phyloP scores from a whole-genome alignment of 2,888 invertebrate genomes.

The Erebia epiphron region DNA sequence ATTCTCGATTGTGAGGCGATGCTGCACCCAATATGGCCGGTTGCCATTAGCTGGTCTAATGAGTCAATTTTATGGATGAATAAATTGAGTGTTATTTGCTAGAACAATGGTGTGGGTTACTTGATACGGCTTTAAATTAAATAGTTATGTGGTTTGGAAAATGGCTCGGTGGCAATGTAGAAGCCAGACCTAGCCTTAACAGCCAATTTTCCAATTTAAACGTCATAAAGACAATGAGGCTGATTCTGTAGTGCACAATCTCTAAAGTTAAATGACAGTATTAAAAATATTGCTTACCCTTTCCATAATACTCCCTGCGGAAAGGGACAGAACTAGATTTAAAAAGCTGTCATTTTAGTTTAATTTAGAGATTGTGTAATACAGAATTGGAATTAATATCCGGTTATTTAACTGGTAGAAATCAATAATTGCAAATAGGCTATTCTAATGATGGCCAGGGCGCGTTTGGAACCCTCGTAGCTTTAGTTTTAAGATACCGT shows the following conservation, averaged over 20 bases:
- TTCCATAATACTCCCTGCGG: too few relatives aligned
- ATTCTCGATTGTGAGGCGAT: slow-evolving; percentile 23
- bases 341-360: too few relatives aligned
- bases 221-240: too few relatives aligned
- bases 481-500: too few relatives aligned
- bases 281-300: too few relatives aligned
- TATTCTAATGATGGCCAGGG: background rate
- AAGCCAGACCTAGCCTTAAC: background rate
- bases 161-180: background rate
- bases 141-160: slow-evolving; percentile 4
- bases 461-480: too few relatives aligned
- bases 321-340: too few relatives aligned
- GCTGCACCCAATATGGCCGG: slow-evolving; percentile 30
- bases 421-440: background rate
- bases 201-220: too few relatives aligned
- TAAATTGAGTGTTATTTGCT: slow-evolving; percentile 18
- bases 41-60: slow-evolving; percentile 29
- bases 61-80: slow-evolving; percentile 31
- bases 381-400: background rate
- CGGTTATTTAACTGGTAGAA: background rate
- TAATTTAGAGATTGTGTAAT: too few relatives aligned
- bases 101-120: slow-evolving; percentile 14
- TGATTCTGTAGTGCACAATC: too few relatives aligned
- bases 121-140: background rate
- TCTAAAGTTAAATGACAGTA: too few relatives aligned